Evolutionary conservation across 2,888 invertebrate species (phyloP).

Genomic region (Monoplex corrugatus): DNA sequence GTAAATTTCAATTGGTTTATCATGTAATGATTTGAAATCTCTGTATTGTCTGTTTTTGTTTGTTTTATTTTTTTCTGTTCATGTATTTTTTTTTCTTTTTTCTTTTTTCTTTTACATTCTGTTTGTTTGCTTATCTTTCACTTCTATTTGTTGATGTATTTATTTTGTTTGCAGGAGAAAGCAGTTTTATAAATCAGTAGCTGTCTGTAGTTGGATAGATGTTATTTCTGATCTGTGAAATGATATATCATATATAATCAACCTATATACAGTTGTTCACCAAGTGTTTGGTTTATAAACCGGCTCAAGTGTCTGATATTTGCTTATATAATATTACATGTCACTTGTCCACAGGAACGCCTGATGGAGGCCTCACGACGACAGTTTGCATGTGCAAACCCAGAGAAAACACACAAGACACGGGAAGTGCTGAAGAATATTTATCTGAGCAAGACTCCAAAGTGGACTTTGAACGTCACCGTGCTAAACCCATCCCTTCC

Average conservation of each 20-base stretch:
- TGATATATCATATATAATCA: too few relatives aligned
- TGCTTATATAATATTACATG: too few relatives aligned
- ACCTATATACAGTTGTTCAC: too few relatives aligned
- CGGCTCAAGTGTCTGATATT: too few relatives aligned
- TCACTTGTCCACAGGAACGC: conserved; percentile 68
- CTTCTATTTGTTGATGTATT: too few relatives aligned
- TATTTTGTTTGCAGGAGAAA: too few relatives aligned
- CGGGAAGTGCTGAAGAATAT: conserved; percentile 74
- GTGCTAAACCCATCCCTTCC: conserved; percentile 74
- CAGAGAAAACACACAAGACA: conserved; percentile 79
- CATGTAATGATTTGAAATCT: background rate
- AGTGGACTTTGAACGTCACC: conserved; percentile 76
- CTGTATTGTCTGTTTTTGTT: background rate
- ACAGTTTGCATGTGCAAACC: conserved; percentile 80
- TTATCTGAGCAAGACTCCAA: conserved; percentile 72
- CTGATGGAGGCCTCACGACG: conserved; percentile 77
- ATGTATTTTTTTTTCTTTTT: background rate
- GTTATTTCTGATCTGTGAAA: too few relatives aligned
- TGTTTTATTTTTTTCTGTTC: background rate
- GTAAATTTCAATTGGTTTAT: background rate
- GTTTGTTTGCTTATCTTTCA: background rate
- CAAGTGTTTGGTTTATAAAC: too few relatives aligned
- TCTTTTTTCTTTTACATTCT: background rate
- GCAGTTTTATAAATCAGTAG: too few relatives aligned
- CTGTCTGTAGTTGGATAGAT: too few relatives aligned